A percentile compares a stretch with the other conserved stretches of the same genome.
Conservation (phyloP, 2,797 vertebrate genomes). For the Sebastiscus tertius region DNA sequence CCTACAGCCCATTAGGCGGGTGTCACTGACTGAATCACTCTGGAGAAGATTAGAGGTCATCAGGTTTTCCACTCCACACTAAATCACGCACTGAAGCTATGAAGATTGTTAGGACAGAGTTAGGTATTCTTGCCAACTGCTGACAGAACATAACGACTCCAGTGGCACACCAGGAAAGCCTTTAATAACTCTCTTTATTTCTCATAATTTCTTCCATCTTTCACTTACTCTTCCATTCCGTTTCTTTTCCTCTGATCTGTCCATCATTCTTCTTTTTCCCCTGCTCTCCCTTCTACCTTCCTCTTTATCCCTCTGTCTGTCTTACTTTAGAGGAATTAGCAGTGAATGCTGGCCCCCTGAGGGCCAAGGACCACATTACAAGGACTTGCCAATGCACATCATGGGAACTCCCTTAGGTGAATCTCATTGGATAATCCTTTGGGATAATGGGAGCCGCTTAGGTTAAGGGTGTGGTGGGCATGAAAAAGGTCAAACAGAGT, state of each 20-base stretch:
- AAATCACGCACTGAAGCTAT: not conserved
- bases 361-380: constrained; percentile 32
- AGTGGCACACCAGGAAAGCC: constrained; percentile 9
- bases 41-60: constrained; percentile 8
- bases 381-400: constrained; percentile 38
- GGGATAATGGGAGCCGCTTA: constrained; percentile 27
- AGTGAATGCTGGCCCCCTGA: constrained; percentile 31
- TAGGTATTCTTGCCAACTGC: not conserved
- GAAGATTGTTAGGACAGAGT: not conserved
- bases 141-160: constrained; percentile 2
- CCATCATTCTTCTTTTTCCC: not conserved
- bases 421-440: constrained; percentile 21
- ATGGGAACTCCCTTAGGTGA: constrained; percentile 36
- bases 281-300: not conserved
- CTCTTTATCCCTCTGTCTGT: constrained; percentile 24
- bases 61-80: not conserved
- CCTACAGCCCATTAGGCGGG: not conserved
- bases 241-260: not conserved
- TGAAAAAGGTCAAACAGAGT: constrained; percentile 21
- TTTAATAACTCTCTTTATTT: constrained; percentile 18
- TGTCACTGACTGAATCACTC: not conserved
- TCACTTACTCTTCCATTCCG: not conserved
- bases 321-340: constrained; percentile 40
- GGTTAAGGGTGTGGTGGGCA: constrained; percentile 16
- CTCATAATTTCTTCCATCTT: not conserved